Conservation (phyloP, 2,888 invertebrate species). For the Pharmacophagus antenor region DNA sequence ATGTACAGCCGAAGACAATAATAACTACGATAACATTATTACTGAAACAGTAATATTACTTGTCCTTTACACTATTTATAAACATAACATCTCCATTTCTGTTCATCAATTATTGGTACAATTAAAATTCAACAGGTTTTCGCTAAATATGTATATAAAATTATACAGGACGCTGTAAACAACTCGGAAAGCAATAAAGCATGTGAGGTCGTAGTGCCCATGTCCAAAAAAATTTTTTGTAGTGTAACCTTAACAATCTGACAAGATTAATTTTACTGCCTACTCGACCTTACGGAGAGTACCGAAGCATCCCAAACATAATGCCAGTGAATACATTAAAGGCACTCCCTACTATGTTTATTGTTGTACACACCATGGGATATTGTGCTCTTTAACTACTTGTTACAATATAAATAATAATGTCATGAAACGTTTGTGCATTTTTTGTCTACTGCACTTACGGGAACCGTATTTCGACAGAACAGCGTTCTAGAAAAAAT, state of each 20-base stretch:
- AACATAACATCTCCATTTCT: not conserved
- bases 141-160: conserved; percentile 3
- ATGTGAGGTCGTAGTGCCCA: not conserved
- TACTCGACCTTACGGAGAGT: conserved; percentile 12
- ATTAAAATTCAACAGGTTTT: conserved; percentile 5
- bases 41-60: not conserved
- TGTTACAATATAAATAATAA: conserved; percentile 12
- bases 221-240: conserved; percentile 21
- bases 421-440: not conserved
- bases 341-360: conserved; percentile 20
- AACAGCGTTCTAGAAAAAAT: too few species aligned
- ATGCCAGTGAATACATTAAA: conserved; percentile 17
- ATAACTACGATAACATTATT: not conserved
- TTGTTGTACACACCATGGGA: conserved; percentile 6
- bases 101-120: conserved; percentile 16
- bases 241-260: conserved; percentile 22
- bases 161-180: conserved; percentile 20
- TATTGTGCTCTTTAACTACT: conserved; percentile 19
- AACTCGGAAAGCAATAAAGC: conserved; percentile 13
- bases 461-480: too few species aligned
- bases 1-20: not conserved
- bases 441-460: too few species aligned
- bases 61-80: not conserved
- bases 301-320: conserved; percentile 22
- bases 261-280: conserved; percentile 26